Conservation (phyloP, 2,888 invertebrate genomes). For the Nemurella pictetii region DNA sequence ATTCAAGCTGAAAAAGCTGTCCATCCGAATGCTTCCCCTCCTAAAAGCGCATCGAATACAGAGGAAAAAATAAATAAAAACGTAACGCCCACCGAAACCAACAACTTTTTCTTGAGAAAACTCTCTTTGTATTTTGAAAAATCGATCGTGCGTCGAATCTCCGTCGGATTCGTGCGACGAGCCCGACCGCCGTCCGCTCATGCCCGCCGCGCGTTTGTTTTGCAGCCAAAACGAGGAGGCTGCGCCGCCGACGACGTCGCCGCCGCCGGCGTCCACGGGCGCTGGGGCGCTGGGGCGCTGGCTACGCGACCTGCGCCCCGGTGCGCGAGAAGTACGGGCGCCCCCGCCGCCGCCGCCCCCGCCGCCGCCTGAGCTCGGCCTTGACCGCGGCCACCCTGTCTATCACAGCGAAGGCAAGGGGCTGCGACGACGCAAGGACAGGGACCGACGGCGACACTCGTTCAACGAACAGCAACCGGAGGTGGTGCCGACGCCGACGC, state of each 20-base stretch:
- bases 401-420: conserved; percentile 43
- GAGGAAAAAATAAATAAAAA: neutral
- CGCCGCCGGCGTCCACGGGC: neutral
- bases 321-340: conserved; percentile 6
- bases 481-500: neutral
- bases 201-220: too few species aligned
- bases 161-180: neutral
- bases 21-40: neutral
- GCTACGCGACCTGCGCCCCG: conserved; percentile 41
- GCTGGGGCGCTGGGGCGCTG: conserved; percentile 40
- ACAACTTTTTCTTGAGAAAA: neutral
- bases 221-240: conserved; percentile 10
- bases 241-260: neutral
- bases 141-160: neutral
- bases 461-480: conserved; percentile 41
- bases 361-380: conserved; percentile 1
- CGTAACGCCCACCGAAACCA: too few species aligned
- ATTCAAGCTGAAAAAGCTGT: neutral
- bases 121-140: neutral
- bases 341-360: conserved; percentile 22
- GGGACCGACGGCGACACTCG: conserved; percentile 41
- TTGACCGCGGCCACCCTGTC: conserved; percentile 36
- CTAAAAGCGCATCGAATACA: neutral
- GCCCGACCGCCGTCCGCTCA: too few species aligned
- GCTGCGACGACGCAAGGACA: conserved; percentile 38